Percentiles rank a stretch among this genome's conserved stretches.
These are phyloP conservation scores for Lepidostoma basale DNA, from an alignment of 1,140 invertebrate genomes.

Conservation along the genomic window DNA sequence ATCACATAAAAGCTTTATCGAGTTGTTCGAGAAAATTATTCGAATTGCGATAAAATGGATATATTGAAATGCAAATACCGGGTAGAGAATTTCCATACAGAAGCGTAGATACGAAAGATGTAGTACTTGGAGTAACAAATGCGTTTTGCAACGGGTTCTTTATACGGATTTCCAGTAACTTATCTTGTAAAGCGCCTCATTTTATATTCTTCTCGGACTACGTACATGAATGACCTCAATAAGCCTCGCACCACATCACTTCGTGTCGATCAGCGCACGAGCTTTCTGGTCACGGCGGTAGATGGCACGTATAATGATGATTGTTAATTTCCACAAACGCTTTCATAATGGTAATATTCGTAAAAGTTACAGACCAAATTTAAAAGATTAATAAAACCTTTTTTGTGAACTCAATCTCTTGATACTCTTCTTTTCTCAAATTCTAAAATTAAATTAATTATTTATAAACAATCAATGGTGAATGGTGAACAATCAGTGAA, in stretches of 20 bases:
- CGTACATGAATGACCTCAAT: neutral
- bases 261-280: neutral
- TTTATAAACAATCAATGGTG: too few relatives aligned
- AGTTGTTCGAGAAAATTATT: neutral
- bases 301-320: constrained; percentile 1
- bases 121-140: neutral
- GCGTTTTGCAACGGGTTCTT: constrained; percentile 1
- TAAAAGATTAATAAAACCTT: too few relatives aligned
- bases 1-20: neutral
- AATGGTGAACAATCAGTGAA: too few relatives aligned
- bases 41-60: neutral
- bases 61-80: neutral
- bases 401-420: too few relatives aligned
- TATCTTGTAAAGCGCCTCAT: constrained; percentile 5
- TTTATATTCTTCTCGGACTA: too few relatives aligned
- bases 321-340: neutral
- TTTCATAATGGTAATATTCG: too few relatives aligned
- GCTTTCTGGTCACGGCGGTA: neutral
- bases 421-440: too few relatives aligned
- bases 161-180: constrained; percentile 25
- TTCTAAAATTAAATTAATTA: too few relatives aligned
- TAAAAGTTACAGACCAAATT: too few relatives aligned
- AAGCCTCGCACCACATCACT: too few relatives aligned
- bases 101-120: too few relatives aligned
- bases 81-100: neutral